Evolutionary conservation across 2,888 invertebrate genomes (phyloP).

Genomic region (Rutpela maculata): DNA sequence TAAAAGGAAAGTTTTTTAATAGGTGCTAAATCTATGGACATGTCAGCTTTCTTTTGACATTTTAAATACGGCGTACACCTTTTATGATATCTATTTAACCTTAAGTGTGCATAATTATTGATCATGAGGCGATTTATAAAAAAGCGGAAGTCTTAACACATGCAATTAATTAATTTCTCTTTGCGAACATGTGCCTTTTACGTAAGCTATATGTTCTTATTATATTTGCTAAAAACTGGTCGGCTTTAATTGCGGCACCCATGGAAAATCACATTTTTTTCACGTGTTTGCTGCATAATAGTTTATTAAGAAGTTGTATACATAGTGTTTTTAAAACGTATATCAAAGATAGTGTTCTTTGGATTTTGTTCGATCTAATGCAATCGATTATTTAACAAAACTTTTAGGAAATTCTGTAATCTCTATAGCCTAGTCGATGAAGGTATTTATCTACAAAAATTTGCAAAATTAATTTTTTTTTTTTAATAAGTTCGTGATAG

Average conservation of each 20-base stretch:
- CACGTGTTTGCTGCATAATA: slow-evolving; percentile 17
- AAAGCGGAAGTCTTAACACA: slow-evolving; percentile 20
- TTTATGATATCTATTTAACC: slow-evolving; percentile 22
- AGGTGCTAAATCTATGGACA: slow-evolving; percentile 15
- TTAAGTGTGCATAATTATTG: slow-evolving; percentile 2
- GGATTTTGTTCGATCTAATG: no score
- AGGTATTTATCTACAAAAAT: no score
- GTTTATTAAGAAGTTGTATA: not conserved
- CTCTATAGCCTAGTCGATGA: no score
- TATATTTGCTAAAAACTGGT: slow-evolving; percentile 22
- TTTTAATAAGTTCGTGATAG: no score
- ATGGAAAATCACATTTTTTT: slow-evolving; percentile 20
- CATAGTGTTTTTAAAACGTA: no score
- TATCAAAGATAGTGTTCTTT: no score
- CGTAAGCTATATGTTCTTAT: slow-evolving; percentile 21
- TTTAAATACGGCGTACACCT: slow-evolving; percentile 6
- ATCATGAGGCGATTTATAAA: slow-evolving; percentile 9
- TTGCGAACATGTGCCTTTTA: slow-evolving; percentile 35
- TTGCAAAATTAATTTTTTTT: no score
- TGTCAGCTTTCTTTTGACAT: slow-evolving; percentile 24
- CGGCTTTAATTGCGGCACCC: not conserved
- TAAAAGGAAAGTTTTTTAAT: slow-evolving; percentile 29
- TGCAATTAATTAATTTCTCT: slow-evolving; percentile 30
- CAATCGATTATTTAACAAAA: no score
- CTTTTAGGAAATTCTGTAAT: no score